phyloP scores from a whole-genome alignment of 2,797 vertebrate species.

The Phyllotis vaccarum region DNA sequence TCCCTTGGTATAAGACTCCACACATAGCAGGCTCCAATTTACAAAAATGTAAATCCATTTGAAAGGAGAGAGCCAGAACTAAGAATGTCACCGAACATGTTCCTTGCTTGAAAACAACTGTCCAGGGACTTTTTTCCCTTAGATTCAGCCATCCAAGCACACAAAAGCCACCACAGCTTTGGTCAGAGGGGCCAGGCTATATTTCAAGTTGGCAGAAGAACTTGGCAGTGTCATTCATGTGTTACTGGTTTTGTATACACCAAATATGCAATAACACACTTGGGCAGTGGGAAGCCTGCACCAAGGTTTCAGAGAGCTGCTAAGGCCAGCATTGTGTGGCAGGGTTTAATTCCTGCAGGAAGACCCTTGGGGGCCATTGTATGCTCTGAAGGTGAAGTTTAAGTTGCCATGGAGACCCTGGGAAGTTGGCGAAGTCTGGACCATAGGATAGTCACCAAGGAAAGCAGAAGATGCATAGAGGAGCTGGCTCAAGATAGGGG shows the following conservation, averaged over 20 bases:
- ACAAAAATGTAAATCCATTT: background rate
- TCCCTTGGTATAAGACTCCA: background rate
- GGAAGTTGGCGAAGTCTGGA: background rate
- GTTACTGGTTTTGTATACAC: background rate
- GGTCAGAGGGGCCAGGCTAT: background rate
- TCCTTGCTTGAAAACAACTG: background rate
- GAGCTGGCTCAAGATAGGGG: background rate
- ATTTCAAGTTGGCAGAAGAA: background rate
- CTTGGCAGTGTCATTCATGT: background rate
- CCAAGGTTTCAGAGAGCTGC: background rate
- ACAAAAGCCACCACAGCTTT: background rate
- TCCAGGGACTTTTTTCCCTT: background rate
- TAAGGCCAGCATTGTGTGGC: background rate
- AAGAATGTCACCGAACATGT: background rate
- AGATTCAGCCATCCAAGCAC: background rate
- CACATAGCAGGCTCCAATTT: background rate
- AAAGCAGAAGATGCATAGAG: background rate
- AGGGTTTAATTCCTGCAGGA: background rate
- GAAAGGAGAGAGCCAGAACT: background rate
- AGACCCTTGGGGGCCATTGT: background rate
- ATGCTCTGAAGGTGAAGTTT: background rate
- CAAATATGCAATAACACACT: too few relatives aligned
- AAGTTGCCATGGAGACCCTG: background rate
- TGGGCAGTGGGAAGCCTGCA: too few relatives aligned
- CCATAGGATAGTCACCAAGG: background rate